These are phyloP conservation scores for Ptychoptera albimana DNA, from an alignment of 2,888 invertebrate species.

Conservation along the genomic window DNA sequence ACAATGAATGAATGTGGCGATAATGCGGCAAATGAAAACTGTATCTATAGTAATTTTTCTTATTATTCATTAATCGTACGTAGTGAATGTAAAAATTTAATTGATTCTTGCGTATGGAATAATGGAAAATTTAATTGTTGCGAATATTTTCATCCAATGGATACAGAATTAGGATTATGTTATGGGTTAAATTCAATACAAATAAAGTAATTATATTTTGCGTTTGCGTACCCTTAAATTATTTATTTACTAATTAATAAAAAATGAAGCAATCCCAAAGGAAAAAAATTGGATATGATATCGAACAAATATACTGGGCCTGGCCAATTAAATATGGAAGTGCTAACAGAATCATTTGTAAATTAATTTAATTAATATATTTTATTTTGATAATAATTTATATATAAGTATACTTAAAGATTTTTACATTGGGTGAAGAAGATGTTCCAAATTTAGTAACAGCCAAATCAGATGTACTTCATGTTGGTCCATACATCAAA, in stretches of 20 bases:
- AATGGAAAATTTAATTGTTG: slow-evolving; percentile 44
- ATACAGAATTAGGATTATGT: slow-evolving; percentile 51
- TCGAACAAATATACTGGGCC: slow-evolving; percentile 48
- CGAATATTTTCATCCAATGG: slow-evolving; percentile 42
- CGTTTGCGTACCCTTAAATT: neutral
- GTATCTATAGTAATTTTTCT: slow-evolving; percentile 41
- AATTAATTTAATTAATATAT: slow-evolving; percentile 10
- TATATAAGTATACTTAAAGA: slow-evolving; percentile 21
- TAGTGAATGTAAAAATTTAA: slow-evolving; percentile 38
- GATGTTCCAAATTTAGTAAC: slow-evolving; percentile 56
- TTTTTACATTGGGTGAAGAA: slow-evolving; percentile 45
- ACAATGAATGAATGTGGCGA: slow-evolving; percentile 44
- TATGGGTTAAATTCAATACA: slow-evolving; percentile 50
- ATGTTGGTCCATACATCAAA: slow-evolving; percentile 39
- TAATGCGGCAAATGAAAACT: slow-evolving; percentile 34
- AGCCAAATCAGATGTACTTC: slow-evolving; percentile 41
- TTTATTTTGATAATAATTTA: neutral
- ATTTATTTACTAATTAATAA: neutral
- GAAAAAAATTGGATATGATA: slow-evolving; percentile 37
- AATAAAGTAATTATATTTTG: slow-evolving; percentile 15
- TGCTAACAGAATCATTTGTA: slow-evolving; percentile 35
- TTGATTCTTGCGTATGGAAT: slow-evolving; percentile 46
- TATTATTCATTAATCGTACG: slow-evolving; percentile 42
- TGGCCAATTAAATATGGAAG: slow-evolving; percentile 38
- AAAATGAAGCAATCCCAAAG: slow-evolving; percentile 26